These are phyloP conservation scores for Scaptomyza montana DNA, from an alignment of 1,140 invertebrate species.

Conservation along the genomic window DNA sequence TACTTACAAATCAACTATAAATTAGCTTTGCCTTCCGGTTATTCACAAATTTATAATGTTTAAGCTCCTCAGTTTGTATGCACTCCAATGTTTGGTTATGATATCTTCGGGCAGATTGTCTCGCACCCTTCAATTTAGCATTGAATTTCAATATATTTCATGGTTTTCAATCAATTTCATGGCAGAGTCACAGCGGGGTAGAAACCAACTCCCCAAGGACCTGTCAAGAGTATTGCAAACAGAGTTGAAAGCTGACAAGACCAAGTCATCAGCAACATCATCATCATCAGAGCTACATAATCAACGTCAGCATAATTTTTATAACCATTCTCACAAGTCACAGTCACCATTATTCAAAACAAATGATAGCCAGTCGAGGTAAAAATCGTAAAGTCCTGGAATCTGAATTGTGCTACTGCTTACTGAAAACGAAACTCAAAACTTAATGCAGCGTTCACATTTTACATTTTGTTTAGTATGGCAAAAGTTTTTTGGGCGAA, in stretches of 20 bases:
- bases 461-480: conserved; percentile 19
- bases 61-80: background rate
- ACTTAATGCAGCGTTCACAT: conserved; percentile 54
- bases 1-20: background rate
- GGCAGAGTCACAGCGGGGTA: conserved; percentile 51
- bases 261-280: conserved; percentile 44
- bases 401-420: conserved; percentile 4
- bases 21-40: conserved; percentile 9
- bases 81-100: background rate
- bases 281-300: background rate
- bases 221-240: conserved; percentile 72
- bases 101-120: conserved; percentile 1
- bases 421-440: conserved; percentile 46
- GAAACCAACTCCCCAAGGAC: conserved; percentile 55
- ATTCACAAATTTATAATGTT: conserved; percentile 6
- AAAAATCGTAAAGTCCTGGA: background rate
- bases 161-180: conserved; percentile 80
- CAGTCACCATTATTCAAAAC: conserved; percentile 13
- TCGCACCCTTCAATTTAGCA: conserved; percentile 42
- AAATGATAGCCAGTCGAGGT: conserved; percentile 6
- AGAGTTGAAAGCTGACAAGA: conserved; percentile 45
- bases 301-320: conserved; percentile 5
- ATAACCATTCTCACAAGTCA: conserved; percentile 3
- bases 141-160: conserved; percentile 81
- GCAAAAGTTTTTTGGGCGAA: conserved; percentile 53